Percentiles rank a stretch among this genome's conserved stretches.
phyloP scores from a whole-genome alignment of 2,797 vertebrate species.

The Heteromormyrus szaboi region DNA sequence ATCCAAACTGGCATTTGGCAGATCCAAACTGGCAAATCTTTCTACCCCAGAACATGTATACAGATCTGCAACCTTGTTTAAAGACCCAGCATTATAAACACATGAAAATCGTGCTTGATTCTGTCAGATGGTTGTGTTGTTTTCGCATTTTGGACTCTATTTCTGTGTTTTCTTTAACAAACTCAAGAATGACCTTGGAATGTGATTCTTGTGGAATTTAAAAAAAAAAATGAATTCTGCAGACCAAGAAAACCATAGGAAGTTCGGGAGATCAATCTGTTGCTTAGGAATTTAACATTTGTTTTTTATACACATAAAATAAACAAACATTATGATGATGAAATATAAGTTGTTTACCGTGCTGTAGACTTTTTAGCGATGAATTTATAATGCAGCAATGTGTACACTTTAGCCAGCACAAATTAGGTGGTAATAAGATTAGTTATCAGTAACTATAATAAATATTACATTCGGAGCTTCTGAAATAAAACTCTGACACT shows the following conservation, averaged over 20 bases:
- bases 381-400: not conserved
- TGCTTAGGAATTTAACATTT: not conserved
- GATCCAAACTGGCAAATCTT: conserved; percentile 7
- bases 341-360: not conserved
- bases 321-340: not conserved
- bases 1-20: conserved; percentile 4
- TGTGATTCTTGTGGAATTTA: not conserved
- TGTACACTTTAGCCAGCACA: not conserved
- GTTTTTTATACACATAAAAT: not conserved
- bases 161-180: not conserved
- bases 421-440: not conserved
- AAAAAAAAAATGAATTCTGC: not conserved
- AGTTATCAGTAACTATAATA: not conserved
- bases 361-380: not conserved
- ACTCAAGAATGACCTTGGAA: not conserved
- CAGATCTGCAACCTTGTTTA: conserved; percentile 17
- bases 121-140: not conserved
- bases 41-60: not conserved
- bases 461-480: not conserved
- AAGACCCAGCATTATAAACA: not conserved
- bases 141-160: not conserved
- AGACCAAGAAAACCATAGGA: not conserved
- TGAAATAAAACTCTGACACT: not conserved
- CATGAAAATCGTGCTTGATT: conserved; percentile 4
- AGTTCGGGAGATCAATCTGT: not conserved